Evolutionary conservation across 2,888 invertebrate genomes (phyloP), one percentile per base, ranked within the genome.

Genomic region (Pyrrhosoma nymphula): DNA sequence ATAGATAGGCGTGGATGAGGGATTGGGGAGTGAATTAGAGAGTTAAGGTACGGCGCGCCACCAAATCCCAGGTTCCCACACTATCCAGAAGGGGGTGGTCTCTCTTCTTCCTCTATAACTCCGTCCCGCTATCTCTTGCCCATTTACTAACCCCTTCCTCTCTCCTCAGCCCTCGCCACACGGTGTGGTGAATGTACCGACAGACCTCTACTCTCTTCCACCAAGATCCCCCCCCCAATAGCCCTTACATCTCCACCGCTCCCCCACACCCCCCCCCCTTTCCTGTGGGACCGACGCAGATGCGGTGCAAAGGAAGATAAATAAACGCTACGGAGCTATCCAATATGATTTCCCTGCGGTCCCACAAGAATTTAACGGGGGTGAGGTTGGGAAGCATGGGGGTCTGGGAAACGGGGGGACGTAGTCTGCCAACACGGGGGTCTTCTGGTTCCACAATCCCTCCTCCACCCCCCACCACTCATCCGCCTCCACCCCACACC

Each of bases 291-390:
- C n/a, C 93, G 35, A 93, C 93, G 93, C 93, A 89, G 89, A 89
- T 89, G 89, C 89, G 89, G 89, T 26, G 89, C 89, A 93, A 93
- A 93, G 93, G 93, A 93, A 93, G 93, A 93, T 93, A 93, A 93
- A 93, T 93, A 93, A 93, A 93, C 93, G 93, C 47, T 47, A 47
- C 69, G 75, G 69, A 93, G 93, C 93, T 75, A 75, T 93, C 93
- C 93, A 93, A 93, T 93, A 93, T 93, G 93, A 93, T 93, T 93
- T 93, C 93, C 93, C 93, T 93, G 93, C 69, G 93, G 93, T 93
- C 63, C 93, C 75, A 35, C 93, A 47, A 93, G 93, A 47, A 26
- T 69, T 93, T 35, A 55, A 26, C 39, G 93, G 30, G 91, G 26
- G 60, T 93, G 93, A 69, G 75, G 47, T n/a, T 30, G 30, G 16